phyloP scores from a whole-genome alignment of 2,113 vertebrate genomes.

The Cyprinus carpio region DNA sequence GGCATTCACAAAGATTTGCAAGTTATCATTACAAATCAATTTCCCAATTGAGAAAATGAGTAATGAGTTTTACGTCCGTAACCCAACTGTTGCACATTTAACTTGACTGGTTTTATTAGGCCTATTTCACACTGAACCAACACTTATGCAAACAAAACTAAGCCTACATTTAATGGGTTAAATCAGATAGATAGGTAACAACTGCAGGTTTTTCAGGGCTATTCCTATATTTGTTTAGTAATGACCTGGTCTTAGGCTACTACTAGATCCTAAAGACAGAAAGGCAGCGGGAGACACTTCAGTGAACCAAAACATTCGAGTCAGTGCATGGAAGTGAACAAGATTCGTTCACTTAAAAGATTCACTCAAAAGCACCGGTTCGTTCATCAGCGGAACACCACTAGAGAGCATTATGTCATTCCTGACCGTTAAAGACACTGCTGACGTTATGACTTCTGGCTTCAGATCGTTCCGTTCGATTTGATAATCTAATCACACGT shows the following conservation, averaged over 20 bases:
- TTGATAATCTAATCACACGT: background rate
- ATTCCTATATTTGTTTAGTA: background rate
- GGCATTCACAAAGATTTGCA: background rate
- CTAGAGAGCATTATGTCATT: slow-evolving; percentile 43
- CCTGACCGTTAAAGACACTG: slow-evolving; percentile 11
- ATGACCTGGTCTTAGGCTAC: background rate
- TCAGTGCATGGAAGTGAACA: background rate
- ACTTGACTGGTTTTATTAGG: background rate
- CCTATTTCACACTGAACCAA: background rate
- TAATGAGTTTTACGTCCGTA: background rate
- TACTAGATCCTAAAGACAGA: background rate
- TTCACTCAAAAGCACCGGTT: background rate
- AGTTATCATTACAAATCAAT: background rate
- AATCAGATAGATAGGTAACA: background rate
- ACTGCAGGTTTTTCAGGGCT: background rate
- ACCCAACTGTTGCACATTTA: background rate
- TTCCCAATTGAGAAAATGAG: no score
- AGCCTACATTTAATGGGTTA: background rate
- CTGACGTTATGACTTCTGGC: slow-evolving; percentile 36
- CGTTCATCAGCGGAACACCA: background rate
- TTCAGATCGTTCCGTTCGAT: background rate
- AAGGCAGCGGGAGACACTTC: background rate
- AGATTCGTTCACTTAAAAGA: slow-evolving; percentile 9
- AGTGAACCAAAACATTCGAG: background rate
- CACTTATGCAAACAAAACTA: background rate